Base-by-base conservation (phyloP, 2,888 invertebrate species). In the Odiellus spinosus region DNA sequence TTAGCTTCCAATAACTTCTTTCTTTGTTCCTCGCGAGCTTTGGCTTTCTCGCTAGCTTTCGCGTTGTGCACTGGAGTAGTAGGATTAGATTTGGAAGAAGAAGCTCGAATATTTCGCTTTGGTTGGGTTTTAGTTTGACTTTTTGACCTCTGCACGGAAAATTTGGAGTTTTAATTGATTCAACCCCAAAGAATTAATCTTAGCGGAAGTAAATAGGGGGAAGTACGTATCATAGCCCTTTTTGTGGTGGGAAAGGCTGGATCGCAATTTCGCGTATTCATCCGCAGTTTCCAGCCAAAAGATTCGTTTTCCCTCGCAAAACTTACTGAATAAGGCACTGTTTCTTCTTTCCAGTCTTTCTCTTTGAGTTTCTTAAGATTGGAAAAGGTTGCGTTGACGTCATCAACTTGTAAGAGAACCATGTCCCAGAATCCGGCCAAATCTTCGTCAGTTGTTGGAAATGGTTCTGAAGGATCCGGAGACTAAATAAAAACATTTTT, bases 341-440 rank as follows among this genome's bases (percentile, higher is more conserved):
- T 17, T n/a, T 42, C 46, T 43, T 51, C 52, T 36, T 52, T 46
- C 58, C 58, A 58, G 18, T 49, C 49, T 42, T 55, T 57, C 17
- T 39, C 38, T 12, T 45, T 45, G 42, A 55, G 40, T 15, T 34
- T 34, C 15, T 52, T 26, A 20, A 58, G 50, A 26, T 56, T 52
- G 17, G 46, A 45, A 39, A 58, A 58, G 5, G 53, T 51, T n/a
- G 49, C 21, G n/a, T 87, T 78, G 45, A 93, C 78, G 61, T 90
- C 83, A 51, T 78, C 76, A 17, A 93, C 82, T 69, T 93, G 91
- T 42, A 93, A 73, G 64, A 81, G 78, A 21, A 93, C 87, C 88
- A 95, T 90, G 67, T 95, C 93, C 93, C 93, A 95, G 71, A 95
- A 95, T 1, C 93, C 95, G 59, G 84, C 86, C 53, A 95, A 71